These are phyloP conservation scores for Tetraneura akinire DNA, from an alignment of 1,140 invertebrate species.

Conservation along the genomic window DNA sequence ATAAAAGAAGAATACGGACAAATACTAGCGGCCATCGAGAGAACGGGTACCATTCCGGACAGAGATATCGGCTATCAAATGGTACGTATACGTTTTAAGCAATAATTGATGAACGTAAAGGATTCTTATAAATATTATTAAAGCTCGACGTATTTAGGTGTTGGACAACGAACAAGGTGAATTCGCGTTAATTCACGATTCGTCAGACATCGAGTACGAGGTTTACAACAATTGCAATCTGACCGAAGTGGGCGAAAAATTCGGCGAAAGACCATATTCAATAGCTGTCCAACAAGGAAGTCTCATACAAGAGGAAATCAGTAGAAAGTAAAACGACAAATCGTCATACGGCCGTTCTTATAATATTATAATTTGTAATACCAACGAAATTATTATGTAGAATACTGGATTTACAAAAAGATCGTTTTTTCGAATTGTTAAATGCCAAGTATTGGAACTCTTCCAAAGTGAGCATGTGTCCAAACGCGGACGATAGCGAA, in stretches of 20 bases:
- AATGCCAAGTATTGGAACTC: constrained; percentile 82
- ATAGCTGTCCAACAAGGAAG: constrained; percentile 71
- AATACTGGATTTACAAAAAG: constrained; percentile 81
- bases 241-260: constrained; percentile 83
- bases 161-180: constrained; percentile 76
- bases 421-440: constrained; percentile 78
- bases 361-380: neutral
- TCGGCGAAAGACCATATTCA: constrained; percentile 85
- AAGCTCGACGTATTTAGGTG: constrained; percentile 63
- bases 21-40: constrained; percentile 80
- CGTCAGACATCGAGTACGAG: constrained; percentile 80
- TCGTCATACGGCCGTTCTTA: too few species aligned
- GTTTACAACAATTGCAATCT: constrained; percentile 76
- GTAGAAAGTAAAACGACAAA: constrained; percentile 51
- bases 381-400: constrained; percentile 57
- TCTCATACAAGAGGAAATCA: constrained; percentile 48
- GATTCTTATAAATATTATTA: too few species aligned
- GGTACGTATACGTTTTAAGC: too few species aligned
- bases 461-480: constrained; percentile 68
- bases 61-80: constrained; percentile 74
- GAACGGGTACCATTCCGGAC: constrained; percentile 70
- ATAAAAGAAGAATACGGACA: constrained; percentile 88
- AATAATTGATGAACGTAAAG: constrained; percentile 16
- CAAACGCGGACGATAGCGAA: constrained; percentile 75
- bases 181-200: constrained; percentile 88